Evolutionary conservation across 2,113 vertebrate genomes (phyloP).

Genomic region (Eulacestoma nigropectus): DNA sequence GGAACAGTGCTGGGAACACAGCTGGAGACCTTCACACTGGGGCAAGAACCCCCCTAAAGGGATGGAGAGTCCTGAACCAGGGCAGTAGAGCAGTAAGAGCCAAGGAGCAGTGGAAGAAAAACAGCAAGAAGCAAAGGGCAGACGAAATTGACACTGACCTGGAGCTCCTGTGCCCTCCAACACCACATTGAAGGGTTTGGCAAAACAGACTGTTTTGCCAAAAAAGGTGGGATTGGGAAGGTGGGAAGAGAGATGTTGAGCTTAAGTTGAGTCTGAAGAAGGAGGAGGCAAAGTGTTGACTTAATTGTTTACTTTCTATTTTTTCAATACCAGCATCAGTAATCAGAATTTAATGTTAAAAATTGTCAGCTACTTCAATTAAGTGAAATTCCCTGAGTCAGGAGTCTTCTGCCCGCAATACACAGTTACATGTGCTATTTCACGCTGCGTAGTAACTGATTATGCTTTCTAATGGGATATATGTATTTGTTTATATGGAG

Average conservation of each 20-base stretch:
- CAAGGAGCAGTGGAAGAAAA: not conserved
- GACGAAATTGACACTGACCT: not conserved
- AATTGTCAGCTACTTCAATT: not conserved
- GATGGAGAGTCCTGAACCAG: not conserved
- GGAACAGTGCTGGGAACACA: not conserved
- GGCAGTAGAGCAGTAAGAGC: not conserved
- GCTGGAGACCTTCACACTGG: not conserved
- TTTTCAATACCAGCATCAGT: not conserved
- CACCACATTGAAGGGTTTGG: not conserved
- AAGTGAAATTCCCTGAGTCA: not conserved
- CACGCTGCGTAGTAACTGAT: not conserved
- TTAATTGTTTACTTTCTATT: not conserved
- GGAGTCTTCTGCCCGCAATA: not conserved
- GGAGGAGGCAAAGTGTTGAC: not conserved
- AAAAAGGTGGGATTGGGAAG: not conserved
- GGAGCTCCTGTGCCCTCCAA: accelerated
- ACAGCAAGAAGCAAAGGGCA: not conserved
- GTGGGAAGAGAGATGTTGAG: not conserved
- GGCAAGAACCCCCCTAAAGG: not conserved
- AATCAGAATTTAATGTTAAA: not conserved
- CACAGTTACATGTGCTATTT: not conserved
- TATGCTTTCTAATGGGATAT: not conserved
- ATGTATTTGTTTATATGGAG: not conserved
- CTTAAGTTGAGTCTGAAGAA: not conserved
- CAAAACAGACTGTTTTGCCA: too few species aligned